phyloP scores from a whole-genome alignment of 2,113 vertebrate genomes.

The Eubucco bourcierii region DNA sequence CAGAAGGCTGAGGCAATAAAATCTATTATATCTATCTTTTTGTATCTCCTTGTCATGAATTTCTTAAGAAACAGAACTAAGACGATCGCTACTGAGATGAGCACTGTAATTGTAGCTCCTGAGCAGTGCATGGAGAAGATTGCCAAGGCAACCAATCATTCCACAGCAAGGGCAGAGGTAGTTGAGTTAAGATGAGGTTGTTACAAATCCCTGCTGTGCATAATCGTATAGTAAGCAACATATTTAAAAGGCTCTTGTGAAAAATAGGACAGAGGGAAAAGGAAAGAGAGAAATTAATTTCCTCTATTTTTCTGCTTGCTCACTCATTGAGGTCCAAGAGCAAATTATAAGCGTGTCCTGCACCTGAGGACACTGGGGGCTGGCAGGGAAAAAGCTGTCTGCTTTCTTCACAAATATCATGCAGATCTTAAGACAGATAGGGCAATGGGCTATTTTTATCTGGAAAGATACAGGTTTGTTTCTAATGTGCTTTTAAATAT shows the following conservation, averaged over 20 bases:
- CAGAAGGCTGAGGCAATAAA: conserved; percentile 55
- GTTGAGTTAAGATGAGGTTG: conserved; percentile 66
- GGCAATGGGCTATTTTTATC: background rate
- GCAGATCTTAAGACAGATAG: background rate
- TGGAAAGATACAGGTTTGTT: background rate
- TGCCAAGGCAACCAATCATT: conserved; percentile 77
- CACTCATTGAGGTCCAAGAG: conserved; percentile 66
- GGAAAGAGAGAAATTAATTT: conserved; percentile 72
- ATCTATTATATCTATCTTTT: conserved; percentile 70
- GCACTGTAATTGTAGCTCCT: conserved; percentile 72
- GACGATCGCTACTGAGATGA: conserved; percentile 75
- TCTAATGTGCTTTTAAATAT: background rate
- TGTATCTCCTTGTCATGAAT: conserved; percentile 69
- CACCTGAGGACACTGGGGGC: conserved; percentile 72
- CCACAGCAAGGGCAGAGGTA: conserved; percentile 63
- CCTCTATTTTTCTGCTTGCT: conserved; percentile 71
- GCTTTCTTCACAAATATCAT: background rate
- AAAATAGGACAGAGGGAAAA: conserved; percentile 58
- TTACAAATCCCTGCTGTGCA: conserved; percentile 62
- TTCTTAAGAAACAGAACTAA: conserved; percentile 73
- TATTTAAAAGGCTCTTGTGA: conserved; percentile 78
- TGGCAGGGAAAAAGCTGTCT: background rate
- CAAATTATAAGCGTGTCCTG: conserved; percentile 40
- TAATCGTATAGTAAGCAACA: conserved; percentile 75
- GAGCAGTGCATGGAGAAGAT: conserved; percentile 41